Base-by-base conservation (phyloP, 2,113 vertebrate genomes). In the Hassar affinis region DNA sequence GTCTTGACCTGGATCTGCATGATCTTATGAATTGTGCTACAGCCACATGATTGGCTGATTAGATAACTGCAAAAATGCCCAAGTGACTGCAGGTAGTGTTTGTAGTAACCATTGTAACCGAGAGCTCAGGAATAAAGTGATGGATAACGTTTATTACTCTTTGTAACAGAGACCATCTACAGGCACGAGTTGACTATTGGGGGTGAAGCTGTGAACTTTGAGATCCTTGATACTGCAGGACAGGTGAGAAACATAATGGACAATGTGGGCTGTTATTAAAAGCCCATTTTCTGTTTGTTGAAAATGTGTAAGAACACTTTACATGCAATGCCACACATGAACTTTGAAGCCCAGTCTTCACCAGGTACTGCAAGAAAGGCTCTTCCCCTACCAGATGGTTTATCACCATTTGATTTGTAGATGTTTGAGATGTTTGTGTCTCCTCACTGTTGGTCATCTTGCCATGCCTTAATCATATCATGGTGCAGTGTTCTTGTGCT, bases 181-280 rank as follows among this genome's bases (percentile, higher is more conserved):
- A 93, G 93, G 35, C 95, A 95, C 52, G 61, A 93, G 83, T 87
- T 92, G 0, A 76, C 91, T 17, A 90, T 95, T 0, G 91, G 93
- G 0, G 94, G 94, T 64, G 95, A 95, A 64, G 89, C 93, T 84
- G 93, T 95, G 57, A 92, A 94, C 85, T 94, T 95, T 0, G 95
- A 95, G 90, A 93, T 95, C 85, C 91, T 95, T 0, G 95, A 95
- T 35, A 95, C 95, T 0, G 95, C 95, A 0, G 94, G 94, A 3
- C 95, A 95, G 93, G 95, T 95, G 90, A 62, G 87, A 33, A 18
- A 52, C 49, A 35, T 33, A 20, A 74, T 20, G 17, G 17, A 45
- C 18, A 8, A 11, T 6, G 6, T 42, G 38, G 38, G 38, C 38
- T 42, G 38, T 42, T 42, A 2, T 42, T 42, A 42, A 42, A 42